Evolutionary conservation across 2,113 vertebrate species (phyloP), one percentile per base, ranked within the genome.

Genomic region (Megalops atlanticus): DNA sequence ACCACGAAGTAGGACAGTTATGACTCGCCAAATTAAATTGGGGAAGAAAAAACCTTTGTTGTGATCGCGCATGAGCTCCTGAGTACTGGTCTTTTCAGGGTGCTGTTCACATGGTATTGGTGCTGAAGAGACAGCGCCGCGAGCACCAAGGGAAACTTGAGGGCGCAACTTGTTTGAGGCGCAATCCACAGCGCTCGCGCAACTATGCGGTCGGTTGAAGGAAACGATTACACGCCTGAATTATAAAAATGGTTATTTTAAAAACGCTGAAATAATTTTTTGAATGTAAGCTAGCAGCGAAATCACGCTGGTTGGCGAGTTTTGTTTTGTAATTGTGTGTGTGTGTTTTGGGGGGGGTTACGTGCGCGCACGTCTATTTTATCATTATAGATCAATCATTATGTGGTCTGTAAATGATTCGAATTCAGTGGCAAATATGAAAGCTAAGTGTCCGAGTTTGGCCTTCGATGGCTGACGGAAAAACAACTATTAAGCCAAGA

Each of bases 71-170:
- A 58, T 49, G 47, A 64, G 77, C 12, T 21, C 15, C 18, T 73
- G 35, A 4, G 7, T 7, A 7, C 71, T 73, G 38, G 6, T 45
- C 31, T 79, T 16, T 18, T 31, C 58, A 21, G 78, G 36, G 41
- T 18, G 79, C 79, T 71, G 69, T 64, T 52, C 79, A 52, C 79
- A 43, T 12, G 36, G 35, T 18, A 24, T 49, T 75, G 77, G 82
- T 79, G 71, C 83, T 84, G 83, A 84, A 84, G 87, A 88, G 89
- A 94, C 90, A 92, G 92, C 88, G 90, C 90, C 90, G n/a, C n/a
- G 6, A 11, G 76, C 36, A 27, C 18, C 10, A 69, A 15, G 8
- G 11, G 15, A 24, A 58, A 33, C 12, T 41, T 45, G 47, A 72
- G 47, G 74, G 78, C 58, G 31, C 33, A 36, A 52, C 27, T 72